phyloP scores from a whole-genome alignment of 1,140 invertebrate genomes.

The Drosophila insularis region DNA sequence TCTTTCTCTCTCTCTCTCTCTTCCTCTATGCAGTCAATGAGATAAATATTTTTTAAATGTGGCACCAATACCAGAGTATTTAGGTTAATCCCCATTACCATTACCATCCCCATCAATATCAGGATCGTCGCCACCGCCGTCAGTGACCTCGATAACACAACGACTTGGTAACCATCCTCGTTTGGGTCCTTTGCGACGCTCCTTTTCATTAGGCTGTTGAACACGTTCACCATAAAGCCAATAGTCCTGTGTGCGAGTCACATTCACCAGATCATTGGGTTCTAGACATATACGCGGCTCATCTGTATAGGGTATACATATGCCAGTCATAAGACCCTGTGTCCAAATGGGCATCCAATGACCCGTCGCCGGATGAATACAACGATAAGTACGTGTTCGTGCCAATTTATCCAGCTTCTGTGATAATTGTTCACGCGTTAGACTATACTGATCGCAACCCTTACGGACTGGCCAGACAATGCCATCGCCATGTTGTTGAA shows the following conservation, averaged over 20 bases:
- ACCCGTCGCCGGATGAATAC: constrained; percentile 87
- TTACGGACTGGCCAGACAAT: constrained; percentile 91
- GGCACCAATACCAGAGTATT: not conserved
- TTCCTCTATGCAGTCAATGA: not conserved
- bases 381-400: constrained; percentile 87
- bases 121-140: no score
- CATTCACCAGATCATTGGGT: constrained; percentile 88
- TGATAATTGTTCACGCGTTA: constrained; percentile 94
- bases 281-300: constrained; percentile 90
- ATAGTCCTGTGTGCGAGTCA: constrained; percentile 91
- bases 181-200: constrained; percentile 26
- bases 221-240: constrained; percentile 93
- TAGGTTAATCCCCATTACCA: not conserved
- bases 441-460: constrained; percentile 92
- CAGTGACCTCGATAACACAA: constrained; percentile 85
- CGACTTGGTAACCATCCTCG: constrained; percentile 93
- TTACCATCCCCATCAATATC: not conserved
- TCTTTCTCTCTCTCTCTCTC: not conserved
- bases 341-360: constrained; percentile 88
- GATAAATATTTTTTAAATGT: constrained; percentile 16
- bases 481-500: constrained; percentile 88
- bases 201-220: constrained; percentile 15
- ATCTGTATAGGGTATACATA: constrained; percentile 91
- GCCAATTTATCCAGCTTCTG: constrained; percentile 94
- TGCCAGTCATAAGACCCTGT: constrained; percentile 88